Evolutionary conservation across 2,113 vertebrate species (phyloP), one percentile per base, ranked within the genome.

Genomic region (Trichomycterus rosablanca): DNA sequence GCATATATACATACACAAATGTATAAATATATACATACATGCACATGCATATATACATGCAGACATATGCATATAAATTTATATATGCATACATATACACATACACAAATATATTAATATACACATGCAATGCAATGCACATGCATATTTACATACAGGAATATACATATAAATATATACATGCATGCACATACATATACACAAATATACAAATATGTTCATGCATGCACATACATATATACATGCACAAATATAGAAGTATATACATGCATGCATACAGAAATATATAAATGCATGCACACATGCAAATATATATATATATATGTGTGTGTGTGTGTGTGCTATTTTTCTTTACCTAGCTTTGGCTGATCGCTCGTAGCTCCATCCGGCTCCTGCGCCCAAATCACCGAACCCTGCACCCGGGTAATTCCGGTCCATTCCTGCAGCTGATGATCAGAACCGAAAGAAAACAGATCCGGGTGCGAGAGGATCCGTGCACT

Each of bases 381-480:
- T 95, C 92, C 92, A 95, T 91, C 92, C 92, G 85, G 91, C 87
- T 85, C 92, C 92, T 84, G 91, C 90, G 81, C 90, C 91, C 86
- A 95, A 79, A 89, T 95, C 92, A 65, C 92, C 92, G 74, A 94
- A 95, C 73, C 92, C 92, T 84, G 92, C 88, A 87, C 89, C 90
- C 75, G 92, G 91, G 87, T 95, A 95, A 89, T 95, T 94, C 84
- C 92, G 92, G 89, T 95, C 92, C 92, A 95, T 95, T 76, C 81
- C 86, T 73, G 70, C 48, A 74, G 67, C 69, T 49, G 63, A 72
- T 62, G 71, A 20, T 15, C 16, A 54, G 76, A 45, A 32, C 0
- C 4, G 14, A 14, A 14, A 1, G 23, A 18, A 26, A 16, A 11
- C 12, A 43, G 79, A 14, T 32, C 32, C 24, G 39, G 54, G 44